Conservation (phyloP, 2,888 invertebrate species). For the Meliscaeva auricollis region DNA sequence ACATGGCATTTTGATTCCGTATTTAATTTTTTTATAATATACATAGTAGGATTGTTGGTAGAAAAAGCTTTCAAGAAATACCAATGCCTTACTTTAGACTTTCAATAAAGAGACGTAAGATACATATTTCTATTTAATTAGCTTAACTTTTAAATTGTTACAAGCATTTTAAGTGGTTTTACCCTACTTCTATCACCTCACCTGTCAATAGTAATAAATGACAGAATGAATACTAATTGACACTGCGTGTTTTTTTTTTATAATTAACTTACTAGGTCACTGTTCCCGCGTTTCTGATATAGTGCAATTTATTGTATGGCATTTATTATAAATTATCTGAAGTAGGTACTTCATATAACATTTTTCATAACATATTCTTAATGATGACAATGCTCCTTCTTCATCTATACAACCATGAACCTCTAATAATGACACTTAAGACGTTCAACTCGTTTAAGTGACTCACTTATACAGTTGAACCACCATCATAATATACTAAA, state of each 20-base stretch:
- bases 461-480: slow-evolving; percentile 11
- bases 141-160: background rate
- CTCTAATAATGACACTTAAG: background rate
- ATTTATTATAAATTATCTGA: slow-evolving; percentile 6
- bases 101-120: background rate
- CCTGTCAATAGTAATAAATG: slow-evolving; percentile 22
- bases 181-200: background rate
- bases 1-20: slow-evolving; percentile 9
- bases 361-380: background rate
- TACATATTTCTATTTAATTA: background rate
- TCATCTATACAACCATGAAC: slow-evolving; percentile 9
- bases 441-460: slow-evolving; percentile 16
- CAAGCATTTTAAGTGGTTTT: slow-evolving; percentile 6
- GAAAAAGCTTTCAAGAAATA: background rate
- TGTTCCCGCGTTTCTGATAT: background rate
- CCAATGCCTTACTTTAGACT: background rate
- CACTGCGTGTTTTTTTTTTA: slow-evolving; percentile 24
- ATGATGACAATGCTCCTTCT: background rate
- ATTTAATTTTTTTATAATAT: background rate
- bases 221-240: slow-evolving; percentile 25
- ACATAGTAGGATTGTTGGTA: too few relatives aligned
- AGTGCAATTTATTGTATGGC: background rate
- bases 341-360: background rate
- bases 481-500: background rate
- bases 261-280: slow-evolving; percentile 26